Evolutionary conservation across 2,113 vertebrate species (phyloP).

Genomic region (Cnemophilus loriae): DNA sequence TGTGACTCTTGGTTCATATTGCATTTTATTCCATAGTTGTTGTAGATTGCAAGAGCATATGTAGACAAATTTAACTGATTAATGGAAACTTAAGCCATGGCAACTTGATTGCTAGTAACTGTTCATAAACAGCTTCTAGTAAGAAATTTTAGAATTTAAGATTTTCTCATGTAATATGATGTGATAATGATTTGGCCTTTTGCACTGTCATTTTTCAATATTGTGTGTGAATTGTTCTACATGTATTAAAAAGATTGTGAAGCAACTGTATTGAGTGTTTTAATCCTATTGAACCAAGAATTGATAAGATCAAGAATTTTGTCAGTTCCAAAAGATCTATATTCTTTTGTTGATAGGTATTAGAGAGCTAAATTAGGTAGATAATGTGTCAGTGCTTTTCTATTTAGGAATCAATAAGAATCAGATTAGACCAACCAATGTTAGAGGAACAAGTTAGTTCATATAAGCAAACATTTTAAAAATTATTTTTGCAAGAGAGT

Average conservation of each 20-base stretch:
- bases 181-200: neutral
- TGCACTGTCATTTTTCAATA: neutral
- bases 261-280: neutral
- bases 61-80: neutral
- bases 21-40: neutral
- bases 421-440: neutral
- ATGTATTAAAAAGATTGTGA: neutral
- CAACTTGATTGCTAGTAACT: neutral
- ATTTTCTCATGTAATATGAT: neutral
- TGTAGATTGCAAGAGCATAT: neutral
- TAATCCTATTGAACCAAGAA: neutral
- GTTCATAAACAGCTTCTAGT: neutral
- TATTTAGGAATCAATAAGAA: neutral
- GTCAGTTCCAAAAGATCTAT: neutral
- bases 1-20: neutral
- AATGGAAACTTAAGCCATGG: neutral
- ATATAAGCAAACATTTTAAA: neutral
- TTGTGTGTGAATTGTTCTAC: neutral
- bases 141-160: neutral
- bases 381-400: neutral
- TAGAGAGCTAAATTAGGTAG: neutral
- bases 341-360: neutral
- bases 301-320: neutral
- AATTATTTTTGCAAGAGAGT: neutral
- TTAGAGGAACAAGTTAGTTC: neutral